Conservation (phyloP, 2,797 vertebrate genomes). For the Leptodactylus fallax region DNA sequence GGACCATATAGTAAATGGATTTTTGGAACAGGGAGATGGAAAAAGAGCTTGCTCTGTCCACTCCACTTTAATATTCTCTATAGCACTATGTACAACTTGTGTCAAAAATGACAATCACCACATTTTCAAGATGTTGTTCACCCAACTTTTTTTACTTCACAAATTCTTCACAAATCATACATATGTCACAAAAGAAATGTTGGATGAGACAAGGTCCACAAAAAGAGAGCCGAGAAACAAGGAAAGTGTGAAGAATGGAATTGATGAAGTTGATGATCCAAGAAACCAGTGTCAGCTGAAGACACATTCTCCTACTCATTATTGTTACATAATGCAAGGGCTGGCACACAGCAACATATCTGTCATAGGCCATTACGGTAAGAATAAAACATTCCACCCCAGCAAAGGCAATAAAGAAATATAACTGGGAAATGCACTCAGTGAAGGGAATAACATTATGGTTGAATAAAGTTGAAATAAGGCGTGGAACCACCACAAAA, state of each 20-base stretch:
- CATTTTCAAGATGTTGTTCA: too few relatives aligned
- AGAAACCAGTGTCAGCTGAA: constrained; percentile 55
- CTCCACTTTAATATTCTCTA: too few relatives aligned
- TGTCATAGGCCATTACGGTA: constrained; percentile 25
- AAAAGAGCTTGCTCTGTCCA: too few relatives aligned
- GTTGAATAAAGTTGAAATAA: constrained; percentile 3
- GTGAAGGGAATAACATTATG: constrained; percentile 1
- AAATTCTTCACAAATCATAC: too few relatives aligned
- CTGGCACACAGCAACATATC: constrained; percentile 63
- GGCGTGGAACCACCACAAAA: constrained; percentile 11
- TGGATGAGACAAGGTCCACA: constrained; percentile 65
- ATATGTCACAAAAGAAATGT: constrained; percentile 68
- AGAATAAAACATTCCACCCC: constrained; percentile 67
- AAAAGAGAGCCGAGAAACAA: constrained; percentile 64
- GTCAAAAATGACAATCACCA: too few relatives aligned
- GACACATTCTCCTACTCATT: constrained; percentile 64
- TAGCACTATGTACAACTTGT: too few relatives aligned
- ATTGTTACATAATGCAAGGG: constrained; percentile 61
- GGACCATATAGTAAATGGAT: too few relatives aligned
- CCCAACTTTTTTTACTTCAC: too few relatives aligned
- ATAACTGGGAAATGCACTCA: constrained; percentile 26
- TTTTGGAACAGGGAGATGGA: too few relatives aligned
- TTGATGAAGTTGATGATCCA: constrained; percentile 65
- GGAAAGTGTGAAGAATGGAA: constrained; percentile 53
- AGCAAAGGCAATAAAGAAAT: constrained; percentile 40